Conservation (phyloP, 2,113 vertebrate species). For the Mesembrinibis cayennensis region DNA sequence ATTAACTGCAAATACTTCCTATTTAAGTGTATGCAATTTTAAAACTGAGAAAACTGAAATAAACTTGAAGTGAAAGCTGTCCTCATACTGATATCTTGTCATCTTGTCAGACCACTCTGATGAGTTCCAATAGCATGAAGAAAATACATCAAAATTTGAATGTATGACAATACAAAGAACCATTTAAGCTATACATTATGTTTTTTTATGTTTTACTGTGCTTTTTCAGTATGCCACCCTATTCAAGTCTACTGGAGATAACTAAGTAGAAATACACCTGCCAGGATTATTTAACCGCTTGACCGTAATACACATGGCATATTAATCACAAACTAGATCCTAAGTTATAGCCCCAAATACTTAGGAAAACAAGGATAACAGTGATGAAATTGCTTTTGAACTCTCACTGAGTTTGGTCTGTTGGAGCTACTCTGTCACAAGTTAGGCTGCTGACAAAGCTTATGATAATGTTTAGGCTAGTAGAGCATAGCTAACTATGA, state of each 20-base stretch:
- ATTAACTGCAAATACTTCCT: neutral
- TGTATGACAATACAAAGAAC: neutral
- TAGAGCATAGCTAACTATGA: neutral
- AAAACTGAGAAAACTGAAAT: neutral
- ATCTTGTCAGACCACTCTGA: neutral
- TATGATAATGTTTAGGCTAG: neutral
- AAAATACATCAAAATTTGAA: neutral
- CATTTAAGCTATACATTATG: neutral
- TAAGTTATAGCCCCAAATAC: neutral
- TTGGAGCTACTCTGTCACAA: neutral
- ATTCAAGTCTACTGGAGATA: neutral
- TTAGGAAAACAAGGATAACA: neutral
- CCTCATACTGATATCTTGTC: neutral
- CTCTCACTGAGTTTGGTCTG: neutral
- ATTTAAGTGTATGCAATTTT: neutral
- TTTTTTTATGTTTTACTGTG: neutral
- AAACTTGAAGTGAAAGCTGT: neutral
- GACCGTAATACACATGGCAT: neutral
- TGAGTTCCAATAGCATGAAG: neutral
- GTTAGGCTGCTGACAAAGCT: neutral
- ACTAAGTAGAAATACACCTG: neutral
- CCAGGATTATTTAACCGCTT: neutral
- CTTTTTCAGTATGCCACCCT: neutral
- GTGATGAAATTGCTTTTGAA: neutral
- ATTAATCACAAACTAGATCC: neutral